Base-by-base conservation (phyloP, 92 coral and sea anemone genomes). In the Scolanthus callimorphus region DNA sequence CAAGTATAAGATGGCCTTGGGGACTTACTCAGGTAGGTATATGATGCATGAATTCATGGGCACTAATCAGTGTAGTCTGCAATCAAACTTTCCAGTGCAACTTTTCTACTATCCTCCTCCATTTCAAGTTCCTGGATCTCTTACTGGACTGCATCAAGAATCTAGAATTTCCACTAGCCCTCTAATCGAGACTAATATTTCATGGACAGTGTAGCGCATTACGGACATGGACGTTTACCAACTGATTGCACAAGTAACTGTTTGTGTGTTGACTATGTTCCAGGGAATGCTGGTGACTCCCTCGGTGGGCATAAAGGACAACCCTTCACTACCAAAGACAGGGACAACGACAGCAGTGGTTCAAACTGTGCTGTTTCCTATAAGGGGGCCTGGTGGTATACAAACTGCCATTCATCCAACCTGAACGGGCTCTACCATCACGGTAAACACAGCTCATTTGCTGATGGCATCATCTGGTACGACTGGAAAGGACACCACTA, bases 341-440 rank as follows among this genome's bases (percentile, higher is more conserved):
- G 61, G 6, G 77, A 69, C 65, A 68, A 69, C 20, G 77, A 77
- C 39, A 15, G 3, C 0, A 0, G 24, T 22, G 29, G 25, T 17
- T 3, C 21, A 0, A 60, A 60, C 71, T 80, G 86, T 29, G 81
- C 86, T 4, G 76, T 51, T 8, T 21, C 2, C 6, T 59, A 11
- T 28, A 55, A 80, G 13, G 81, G 86, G 27, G 86, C 71, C 4
- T 80, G 86, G 86, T 80, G 86, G 86, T 73, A 80, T 38, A 29
- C 37, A 1, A 21, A 11, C 8, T 80, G 86, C 26, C 70, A 80
- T 15, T 0, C 23, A 17, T 41, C 71, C 22, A 80, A 80, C 31
- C 58, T 80, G 61, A 80, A 80, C 43, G 86, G 82, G n/a, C 24
- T 24, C 34, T 81, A 81, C 37, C 78, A 4, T 57, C 88, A 74